Percentiles rank a stretch among this genome's conserved stretches.
These are phyloP conservation scores for Brenthis daphne DNA, from an alignment of 2,888 invertebrate species.

Conservation along the genomic window DNA sequence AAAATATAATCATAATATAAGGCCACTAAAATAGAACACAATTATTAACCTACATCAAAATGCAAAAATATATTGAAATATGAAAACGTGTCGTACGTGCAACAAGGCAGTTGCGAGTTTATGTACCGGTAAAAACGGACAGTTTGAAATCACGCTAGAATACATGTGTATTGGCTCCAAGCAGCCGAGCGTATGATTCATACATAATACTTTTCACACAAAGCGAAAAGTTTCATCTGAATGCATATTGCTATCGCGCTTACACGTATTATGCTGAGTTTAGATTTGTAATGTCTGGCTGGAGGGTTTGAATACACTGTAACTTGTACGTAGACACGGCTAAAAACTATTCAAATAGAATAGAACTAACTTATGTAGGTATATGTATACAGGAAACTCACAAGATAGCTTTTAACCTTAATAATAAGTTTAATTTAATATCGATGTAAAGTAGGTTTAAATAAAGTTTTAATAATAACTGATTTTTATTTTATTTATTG, in stretches of 20 bases:
- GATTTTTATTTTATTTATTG: too few species aligned
- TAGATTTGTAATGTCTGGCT: constrained; percentile 21
- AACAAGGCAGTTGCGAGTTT: constrained; percentile 17
- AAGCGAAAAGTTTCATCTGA: constrained; percentile 29
- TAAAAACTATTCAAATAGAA: too few species aligned
- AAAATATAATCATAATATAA: too few species aligned
- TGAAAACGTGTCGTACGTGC: neutral
- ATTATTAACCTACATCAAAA: neutral
- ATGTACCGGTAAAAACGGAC: constrained; percentile 20
- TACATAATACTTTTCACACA: constrained; percentile 24
- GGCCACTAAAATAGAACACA: neutral
- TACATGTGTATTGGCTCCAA: constrained; percentile 18
- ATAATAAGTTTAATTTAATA: too few species aligned
- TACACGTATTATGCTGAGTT: constrained; percentile 6
- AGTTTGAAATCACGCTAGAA: constrained; percentile 23
- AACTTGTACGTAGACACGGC: too few species aligned
- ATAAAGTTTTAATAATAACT: too few species aligned
- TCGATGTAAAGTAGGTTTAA: too few species aligned
- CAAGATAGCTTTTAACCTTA: too few species aligned
- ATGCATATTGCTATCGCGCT: constrained; percentile 30
- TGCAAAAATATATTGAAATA: constrained; percentile 1
- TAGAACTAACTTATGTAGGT: too few species aligned
- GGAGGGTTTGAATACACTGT: constrained; percentile 3
- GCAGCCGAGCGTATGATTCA: constrained; percentile 21
- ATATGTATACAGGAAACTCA: too few species aligned